phyloP scores from a whole-genome alignment of 2,888 invertebrate genomes.

The Schrankia costaestrigalis region DNA sequence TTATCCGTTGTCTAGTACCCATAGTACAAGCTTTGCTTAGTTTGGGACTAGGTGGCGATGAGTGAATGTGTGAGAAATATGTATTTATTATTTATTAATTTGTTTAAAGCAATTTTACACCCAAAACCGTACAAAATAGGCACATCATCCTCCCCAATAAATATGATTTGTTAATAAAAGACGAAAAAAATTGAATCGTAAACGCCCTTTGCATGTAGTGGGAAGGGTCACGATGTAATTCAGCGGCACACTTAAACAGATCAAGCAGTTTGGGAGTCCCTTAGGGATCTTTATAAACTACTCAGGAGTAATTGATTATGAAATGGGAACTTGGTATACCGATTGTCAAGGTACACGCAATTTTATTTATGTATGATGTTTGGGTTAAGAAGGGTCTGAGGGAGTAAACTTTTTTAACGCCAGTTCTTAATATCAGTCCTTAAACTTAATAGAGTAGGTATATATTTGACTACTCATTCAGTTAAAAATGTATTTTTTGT shows the following conservation, averaged over 20 bases:
- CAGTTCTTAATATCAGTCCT: too few relatives aligned
- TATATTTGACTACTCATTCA: too few relatives aligned
- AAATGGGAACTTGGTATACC: slow-evolving; percentile 13
- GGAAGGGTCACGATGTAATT: slow-evolving; percentile 27
- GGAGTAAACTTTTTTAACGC: too few relatives aligned
- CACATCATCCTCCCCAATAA: slow-evolving; percentile 4
- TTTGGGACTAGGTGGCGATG: too few relatives aligned
- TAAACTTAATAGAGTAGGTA: too few relatives aligned
- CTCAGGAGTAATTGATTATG: slow-evolving; percentile 32
- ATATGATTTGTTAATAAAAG: slow-evolving; percentile 18
- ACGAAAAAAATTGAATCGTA: slow-evolving; percentile 24
- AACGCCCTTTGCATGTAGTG: slow-evolving; percentile 18
- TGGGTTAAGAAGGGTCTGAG: too few relatives aligned
- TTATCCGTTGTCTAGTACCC: too few relatives aligned
- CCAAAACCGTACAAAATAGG: slow-evolving; percentile 1
- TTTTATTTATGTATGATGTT: background rate
- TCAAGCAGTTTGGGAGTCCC: slow-evolving; percentile 25
- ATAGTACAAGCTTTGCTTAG: too few relatives aligned
- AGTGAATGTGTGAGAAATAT: too few relatives aligned
- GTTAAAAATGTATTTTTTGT: too few relatives aligned
- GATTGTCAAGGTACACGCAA: background rate
- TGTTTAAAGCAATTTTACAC: background rate
- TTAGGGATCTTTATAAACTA: slow-evolving; percentile 14
- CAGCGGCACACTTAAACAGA: slow-evolving; percentile 23
- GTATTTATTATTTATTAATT: too few relatives aligned